Percentiles rank a stretch among this genome's conserved stretches.
phyloP scores from a whole-genome alignment of 1,140 invertebrate genomes.

The Hycleus cichorii region DNA sequence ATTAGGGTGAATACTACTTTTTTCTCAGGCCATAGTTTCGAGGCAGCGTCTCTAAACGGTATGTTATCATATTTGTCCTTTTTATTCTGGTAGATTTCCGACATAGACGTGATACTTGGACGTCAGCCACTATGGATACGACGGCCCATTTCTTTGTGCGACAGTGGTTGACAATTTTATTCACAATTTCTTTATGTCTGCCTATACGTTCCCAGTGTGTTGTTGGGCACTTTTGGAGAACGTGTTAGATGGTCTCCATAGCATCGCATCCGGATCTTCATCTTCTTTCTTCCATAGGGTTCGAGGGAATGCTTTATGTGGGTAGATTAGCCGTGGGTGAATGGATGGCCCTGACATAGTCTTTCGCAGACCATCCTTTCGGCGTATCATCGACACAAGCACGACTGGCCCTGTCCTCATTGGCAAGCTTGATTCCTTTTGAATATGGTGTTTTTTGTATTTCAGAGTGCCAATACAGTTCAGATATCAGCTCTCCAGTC shows the following conservation, averaged over 20 bases:
- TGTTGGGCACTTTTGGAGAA: conserved; percentile 18
- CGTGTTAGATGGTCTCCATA: conserved; percentile 19
- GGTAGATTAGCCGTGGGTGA: conserved; percentile 12
- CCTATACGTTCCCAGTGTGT: conserved; percentile 13
- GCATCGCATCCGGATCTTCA: too few relatives aligned
- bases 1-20: too few relatives aligned
- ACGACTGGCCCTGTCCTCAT: conserved; percentile 9
- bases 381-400: background rate
- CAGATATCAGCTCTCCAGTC: conserved; percentile 13
- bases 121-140: conserved; percentile 6
- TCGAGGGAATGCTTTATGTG: background rate
- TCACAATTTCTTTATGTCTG: conserved; percentile 15
- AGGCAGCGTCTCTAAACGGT: too few relatives aligned
- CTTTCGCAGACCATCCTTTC: conserved; percentile 3
- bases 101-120: conserved; percentile 11
- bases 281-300: conserved; percentile 1
- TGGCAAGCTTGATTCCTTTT: conserved; percentile 40
- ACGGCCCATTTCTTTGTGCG: background rate
- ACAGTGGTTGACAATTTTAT: conserved; percentile 1
- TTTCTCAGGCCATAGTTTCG: too few relatives aligned
- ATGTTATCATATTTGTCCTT: background rate
- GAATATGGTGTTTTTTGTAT: conserved; percentile 36
- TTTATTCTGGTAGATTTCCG: conserved; percentile 4
- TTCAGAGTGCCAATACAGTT: conserved; percentile 16
- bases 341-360: conserved; percentile 14